Percentiles rank a stretch among this genome's conserved stretches.
Conservation (phyloP, 2,888 invertebrate genomes). For the Xiphydria camelus region DNA sequence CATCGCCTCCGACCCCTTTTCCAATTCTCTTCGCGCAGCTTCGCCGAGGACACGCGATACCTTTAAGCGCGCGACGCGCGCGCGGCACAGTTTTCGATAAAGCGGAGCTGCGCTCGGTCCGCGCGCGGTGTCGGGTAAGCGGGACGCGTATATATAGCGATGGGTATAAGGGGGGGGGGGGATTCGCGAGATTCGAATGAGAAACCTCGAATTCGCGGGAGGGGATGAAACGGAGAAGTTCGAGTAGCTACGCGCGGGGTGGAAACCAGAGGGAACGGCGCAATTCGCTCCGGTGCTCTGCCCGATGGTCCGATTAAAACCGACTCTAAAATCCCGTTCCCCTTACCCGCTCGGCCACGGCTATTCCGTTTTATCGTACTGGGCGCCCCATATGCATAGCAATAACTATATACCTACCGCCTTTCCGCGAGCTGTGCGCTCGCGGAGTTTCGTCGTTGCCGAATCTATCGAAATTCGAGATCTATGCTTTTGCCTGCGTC, state of each 20-base stretch:
- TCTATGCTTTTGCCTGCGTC: slow-evolving; percentile 12
- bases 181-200: slow-evolving; percentile 3
- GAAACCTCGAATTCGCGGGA: background rate
- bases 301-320: slow-evolving; percentile 48
- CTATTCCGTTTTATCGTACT: slow-evolving; percentile 53
- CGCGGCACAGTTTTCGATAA: too few relatives aligned
- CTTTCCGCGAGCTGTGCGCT: too few relatives aligned
- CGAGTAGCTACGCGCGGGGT: slow-evolving; percentile 15
- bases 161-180: slow-evolving; percentile 4
- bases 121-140: too few relatives aligned
- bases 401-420: too few relatives aligned
- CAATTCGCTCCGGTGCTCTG: slow-evolving; percentile 23
- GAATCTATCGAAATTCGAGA: slow-evolving; percentile 33
- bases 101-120: too few relatives aligned
- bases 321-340: slow-evolving; percentile 43
- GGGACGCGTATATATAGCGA: too few relatives aligned
- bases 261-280: slow-evolving; percentile 21
- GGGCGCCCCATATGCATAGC: slow-evolving; percentile 50
- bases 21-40: too few relatives aligned
- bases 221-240: slow-evolving; percentile 20
- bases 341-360: slow-evolving; percentile 24
- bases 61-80: too few relatives aligned
- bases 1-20: slow-evolving; percentile 22
- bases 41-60: too few relatives aligned
- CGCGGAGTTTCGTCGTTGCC: slow-evolving; percentile 28